phyloP scores from a whole-genome alignment of 2,797 vertebrate genomes.

The Coregonus sp. region DNA sequence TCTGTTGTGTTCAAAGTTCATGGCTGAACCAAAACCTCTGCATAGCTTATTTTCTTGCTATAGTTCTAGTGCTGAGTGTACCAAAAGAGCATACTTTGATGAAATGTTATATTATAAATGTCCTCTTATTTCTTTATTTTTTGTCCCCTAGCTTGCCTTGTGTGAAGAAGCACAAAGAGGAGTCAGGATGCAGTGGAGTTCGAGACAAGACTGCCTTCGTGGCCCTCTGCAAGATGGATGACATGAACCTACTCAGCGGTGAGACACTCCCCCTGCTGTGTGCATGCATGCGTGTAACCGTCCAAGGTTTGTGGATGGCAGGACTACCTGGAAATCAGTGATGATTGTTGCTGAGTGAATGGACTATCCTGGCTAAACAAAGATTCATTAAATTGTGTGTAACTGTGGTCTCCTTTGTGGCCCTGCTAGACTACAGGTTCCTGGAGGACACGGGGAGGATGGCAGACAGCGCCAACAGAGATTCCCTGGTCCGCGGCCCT shows the following conservation, averaged over 20 bases:
- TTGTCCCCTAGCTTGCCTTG: slow-evolving; percentile 80
- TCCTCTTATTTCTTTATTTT: neutral
- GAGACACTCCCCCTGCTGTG: slow-evolving; percentile 34
- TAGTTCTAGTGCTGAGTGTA: neutral
- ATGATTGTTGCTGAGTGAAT: no score
- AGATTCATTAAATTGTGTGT: neutral
- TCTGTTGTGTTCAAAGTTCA: neutral
- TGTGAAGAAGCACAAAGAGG: slow-evolving; percentile 90
- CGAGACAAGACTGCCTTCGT: slow-evolving; percentile 88
- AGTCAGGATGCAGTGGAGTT: slow-evolving; percentile 82
- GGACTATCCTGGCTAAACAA: no score
- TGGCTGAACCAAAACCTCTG: neutral
- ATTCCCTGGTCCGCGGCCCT: slow-evolving; percentile 60
- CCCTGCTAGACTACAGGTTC: slow-evolving; percentile 88
- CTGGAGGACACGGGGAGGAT: slow-evolving; percentile 90
- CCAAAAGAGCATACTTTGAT: neutral
- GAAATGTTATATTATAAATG: neutral
- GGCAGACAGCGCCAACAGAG: slow-evolving; percentile 83
- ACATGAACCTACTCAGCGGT: slow-evolving; percentile 90
- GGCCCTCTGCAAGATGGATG: slow-evolving; percentile 83
- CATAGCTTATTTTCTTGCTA: neutral
- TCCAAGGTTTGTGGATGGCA: no score
- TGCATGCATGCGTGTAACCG: neutral
- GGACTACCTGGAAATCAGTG: no score
- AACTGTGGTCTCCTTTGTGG: neutral